phyloP scores from a whole-genome alignment of 1,140 invertebrate genomes.

The Gyrodactylus bullatarudis region DNA sequence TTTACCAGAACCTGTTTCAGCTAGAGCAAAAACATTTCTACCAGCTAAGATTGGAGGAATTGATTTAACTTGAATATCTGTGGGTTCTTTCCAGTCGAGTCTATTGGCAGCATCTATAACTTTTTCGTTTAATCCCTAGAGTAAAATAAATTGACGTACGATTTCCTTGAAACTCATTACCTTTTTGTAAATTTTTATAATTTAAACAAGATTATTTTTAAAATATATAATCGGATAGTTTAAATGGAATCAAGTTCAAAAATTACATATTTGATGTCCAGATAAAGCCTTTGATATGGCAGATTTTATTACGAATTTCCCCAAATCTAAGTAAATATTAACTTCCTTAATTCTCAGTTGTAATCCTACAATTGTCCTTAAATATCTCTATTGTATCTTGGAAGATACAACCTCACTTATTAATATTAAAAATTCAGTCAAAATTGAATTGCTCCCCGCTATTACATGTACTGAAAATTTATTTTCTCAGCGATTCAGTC shows the following conservation, averaged over 20 bases:
- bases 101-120: conserved; percentile 56
- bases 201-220: not conserved
- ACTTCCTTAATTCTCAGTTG: not conserved
- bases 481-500: not conserved
- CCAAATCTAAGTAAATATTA: not conserved
- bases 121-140: not conserved
- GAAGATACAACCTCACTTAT: not conserved
- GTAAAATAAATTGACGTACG: not conserved
- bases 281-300: no score
- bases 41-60: conserved; percentile 51
- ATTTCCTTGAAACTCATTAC: conserved; percentile 3
- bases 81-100: conserved; percentile 63
- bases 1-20: conserved; percentile 89
- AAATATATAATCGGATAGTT: no score
- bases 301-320: not conserved
- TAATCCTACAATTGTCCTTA: not conserved
- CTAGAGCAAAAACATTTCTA: conserved; percentile 70
- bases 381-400: not conserved
- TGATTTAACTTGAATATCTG: conserved; percentile 67
- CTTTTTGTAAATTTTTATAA: not conserved
- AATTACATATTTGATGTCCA: no score
- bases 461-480: not conserved
- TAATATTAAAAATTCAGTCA: not conserved
- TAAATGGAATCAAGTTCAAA: no score
- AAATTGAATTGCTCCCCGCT: not conserved